Evolutionary conservation across 2,113 vertebrate genomes (phyloP).

Genomic region (Trogon melanurus): DNA sequence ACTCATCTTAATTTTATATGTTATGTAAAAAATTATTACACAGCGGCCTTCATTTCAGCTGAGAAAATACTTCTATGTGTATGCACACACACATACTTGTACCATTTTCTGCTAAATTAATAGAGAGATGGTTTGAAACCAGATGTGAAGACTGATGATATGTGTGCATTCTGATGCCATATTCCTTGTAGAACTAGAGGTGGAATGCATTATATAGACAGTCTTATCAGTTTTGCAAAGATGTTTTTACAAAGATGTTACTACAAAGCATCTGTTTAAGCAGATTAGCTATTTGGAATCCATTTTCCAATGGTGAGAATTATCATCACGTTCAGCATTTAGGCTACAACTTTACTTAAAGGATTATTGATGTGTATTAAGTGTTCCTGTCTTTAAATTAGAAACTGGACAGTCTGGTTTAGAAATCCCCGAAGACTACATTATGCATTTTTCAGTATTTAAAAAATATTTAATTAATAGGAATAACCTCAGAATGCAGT

Average conservation of each 20-base stretch:
- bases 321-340: background rate
- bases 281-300: background rate
- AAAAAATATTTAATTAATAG: background rate
- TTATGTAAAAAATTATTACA: background rate
- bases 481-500: background rate
- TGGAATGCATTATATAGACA: background rate
- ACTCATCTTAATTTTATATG: background rate
- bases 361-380: background rate
- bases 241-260: background rate
- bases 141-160: background rate
- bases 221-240: background rate
- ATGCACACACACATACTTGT: accelerated
- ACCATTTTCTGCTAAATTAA: background rate
- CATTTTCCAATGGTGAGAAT: background rate
- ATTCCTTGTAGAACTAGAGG: background rate
- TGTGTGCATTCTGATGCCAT: background rate
- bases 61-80: background rate
- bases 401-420: background rate
- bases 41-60: background rate
- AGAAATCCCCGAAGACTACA: background rate
- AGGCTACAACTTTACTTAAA: background rate
- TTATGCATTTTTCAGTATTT: background rate
- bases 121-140: background rate
- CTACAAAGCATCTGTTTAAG: background rate
- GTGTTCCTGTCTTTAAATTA: background rate